Percentiles rank a stretch among this genome's conserved stretches.
Evolutionary conservation across 1,140 invertebrate genomes (phyloP).

Genomic region (Heliconius eleuchia): DNA sequence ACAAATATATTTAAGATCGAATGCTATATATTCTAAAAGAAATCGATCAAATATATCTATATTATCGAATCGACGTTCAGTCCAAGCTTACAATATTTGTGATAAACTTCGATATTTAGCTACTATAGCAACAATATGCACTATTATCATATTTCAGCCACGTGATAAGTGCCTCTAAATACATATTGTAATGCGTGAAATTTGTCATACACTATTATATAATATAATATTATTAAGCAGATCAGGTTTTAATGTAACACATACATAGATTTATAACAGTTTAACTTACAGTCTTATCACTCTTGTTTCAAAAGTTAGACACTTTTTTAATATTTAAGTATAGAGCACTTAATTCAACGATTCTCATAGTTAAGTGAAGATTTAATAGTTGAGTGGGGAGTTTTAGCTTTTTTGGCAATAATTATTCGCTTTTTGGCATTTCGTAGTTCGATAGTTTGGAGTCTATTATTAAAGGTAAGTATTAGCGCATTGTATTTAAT

Average conservation of each 20-base stretch:
- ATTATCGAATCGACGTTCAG: constrained; percentile 50
- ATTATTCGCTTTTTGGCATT: constrained; percentile 67
- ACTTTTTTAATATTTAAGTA: constrained; percentile 54
- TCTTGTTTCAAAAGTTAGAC: constrained; percentile 44
- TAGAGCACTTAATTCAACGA: constrained; percentile 69
- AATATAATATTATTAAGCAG: constrained; percentile 37
- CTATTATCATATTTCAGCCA: constrained; percentile 60
- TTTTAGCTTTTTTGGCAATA: constrained; percentile 76
- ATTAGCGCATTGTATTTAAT: constrained; percentile 38
- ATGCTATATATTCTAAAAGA: constrained; percentile 21
- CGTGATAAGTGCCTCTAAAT: constrained; percentile 73
- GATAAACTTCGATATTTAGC: constrained; percentile 70
- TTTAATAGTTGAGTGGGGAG: constrained; percentile 48
- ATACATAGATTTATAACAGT: constrained; percentile 41
- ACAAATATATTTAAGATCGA: constrained; percentile 25
- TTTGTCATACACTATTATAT: constrained; percentile 38
- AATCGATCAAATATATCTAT: constrained; percentile 30
- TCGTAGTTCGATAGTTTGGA: constrained; percentile 66
- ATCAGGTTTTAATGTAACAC: constrained; percentile 45
- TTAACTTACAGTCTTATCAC: constrained; percentile 42
- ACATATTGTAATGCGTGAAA: constrained; percentile 47
- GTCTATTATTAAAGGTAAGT: constrained; percentile 56
- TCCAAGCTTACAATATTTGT: constrained; percentile 75
- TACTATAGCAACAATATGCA: constrained; percentile 65
- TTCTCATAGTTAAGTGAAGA: constrained; percentile 49